phyloP scores from a whole-genome alignment of 2,113 vertebrate genomes.

The Rhinolophus sinicus region DNA sequence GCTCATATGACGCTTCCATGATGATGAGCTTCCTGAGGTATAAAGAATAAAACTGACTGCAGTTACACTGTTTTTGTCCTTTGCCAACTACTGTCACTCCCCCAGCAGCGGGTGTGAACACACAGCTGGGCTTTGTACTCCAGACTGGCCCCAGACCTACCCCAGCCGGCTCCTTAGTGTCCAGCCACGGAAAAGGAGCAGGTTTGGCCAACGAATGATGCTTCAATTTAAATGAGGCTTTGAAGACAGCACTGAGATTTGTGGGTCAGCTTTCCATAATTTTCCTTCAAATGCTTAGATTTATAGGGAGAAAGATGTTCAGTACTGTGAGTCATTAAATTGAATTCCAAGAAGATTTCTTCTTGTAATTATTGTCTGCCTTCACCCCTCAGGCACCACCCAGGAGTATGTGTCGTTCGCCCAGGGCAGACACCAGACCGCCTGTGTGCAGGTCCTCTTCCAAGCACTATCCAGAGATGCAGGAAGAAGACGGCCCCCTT shows the following conservation, averaged over 20 bases:
- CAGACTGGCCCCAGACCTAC: constrained; percentile 33
- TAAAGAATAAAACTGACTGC: neutral
- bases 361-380: constrained; percentile 34
- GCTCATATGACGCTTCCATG: neutral
- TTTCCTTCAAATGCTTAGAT: constrained; percentile 65
- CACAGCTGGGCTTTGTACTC: constrained; percentile 13
- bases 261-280: constrained; percentile 68
- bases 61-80: neutral
- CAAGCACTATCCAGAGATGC: neutral
- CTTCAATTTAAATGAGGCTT: constrained; percentile 66
- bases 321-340: constrained; percentile 51
- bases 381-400: neutral
- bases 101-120: neutral
- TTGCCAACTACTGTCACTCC: constrained; percentile 39
- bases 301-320: constrained; percentile 48
- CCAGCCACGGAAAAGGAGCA: constrained; percentile 53
- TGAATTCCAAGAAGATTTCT: constrained; percentile 63
- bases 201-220: constrained; percentile 34
- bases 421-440: neutral
- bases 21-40: neutral
- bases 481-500: neutral
- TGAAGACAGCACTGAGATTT: constrained; percentile 60
- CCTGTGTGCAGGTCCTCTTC: neutral
- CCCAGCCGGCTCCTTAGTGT: constrained; percentile 39
- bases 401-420: accelerated